Evolutionary conservation across 2,797 vertebrate genomes (phyloP).

Genomic region (Hozukius guyotensis): DNA sequence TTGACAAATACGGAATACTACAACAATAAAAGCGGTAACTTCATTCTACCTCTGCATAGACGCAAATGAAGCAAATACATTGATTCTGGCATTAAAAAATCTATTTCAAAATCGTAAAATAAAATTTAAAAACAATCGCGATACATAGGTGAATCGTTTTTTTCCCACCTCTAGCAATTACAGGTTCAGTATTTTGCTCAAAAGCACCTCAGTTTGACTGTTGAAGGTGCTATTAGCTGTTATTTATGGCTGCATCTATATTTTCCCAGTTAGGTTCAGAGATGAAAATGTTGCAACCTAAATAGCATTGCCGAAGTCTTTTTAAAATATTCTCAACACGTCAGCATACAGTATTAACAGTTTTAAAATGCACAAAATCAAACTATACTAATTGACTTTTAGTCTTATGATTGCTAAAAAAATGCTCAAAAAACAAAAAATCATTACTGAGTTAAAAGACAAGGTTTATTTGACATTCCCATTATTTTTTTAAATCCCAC

Average conservation of each 20-base stretch:
- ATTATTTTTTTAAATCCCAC: neutral
- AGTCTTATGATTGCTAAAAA: neutral
- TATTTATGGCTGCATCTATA: neutral
- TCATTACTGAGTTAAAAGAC: neutral
- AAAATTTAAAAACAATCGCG: no score
- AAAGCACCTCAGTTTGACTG: conserved; percentile 9
- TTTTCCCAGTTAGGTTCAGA: neutral
- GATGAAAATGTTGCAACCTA: neutral
- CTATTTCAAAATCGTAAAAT: no score
- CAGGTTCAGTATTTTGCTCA: conserved; percentile 1
- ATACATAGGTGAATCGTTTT: no score
- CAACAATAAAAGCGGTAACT: no score
- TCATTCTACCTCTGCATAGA: no score
- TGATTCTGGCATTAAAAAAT: no score
- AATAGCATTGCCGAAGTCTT: neutral
- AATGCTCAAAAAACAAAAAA: neutral
- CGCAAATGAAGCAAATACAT: no score
- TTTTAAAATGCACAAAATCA: neutral
- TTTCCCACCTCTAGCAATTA: neutral
- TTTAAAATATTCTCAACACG: neutral
- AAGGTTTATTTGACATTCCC: neutral
- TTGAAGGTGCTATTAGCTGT: neutral
- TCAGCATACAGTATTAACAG: neutral
- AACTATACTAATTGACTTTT: neutral
- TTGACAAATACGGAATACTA: no score